Conservation (phyloP, 2,797 vertebrate species). For the Pteropus rufus region DNA sequence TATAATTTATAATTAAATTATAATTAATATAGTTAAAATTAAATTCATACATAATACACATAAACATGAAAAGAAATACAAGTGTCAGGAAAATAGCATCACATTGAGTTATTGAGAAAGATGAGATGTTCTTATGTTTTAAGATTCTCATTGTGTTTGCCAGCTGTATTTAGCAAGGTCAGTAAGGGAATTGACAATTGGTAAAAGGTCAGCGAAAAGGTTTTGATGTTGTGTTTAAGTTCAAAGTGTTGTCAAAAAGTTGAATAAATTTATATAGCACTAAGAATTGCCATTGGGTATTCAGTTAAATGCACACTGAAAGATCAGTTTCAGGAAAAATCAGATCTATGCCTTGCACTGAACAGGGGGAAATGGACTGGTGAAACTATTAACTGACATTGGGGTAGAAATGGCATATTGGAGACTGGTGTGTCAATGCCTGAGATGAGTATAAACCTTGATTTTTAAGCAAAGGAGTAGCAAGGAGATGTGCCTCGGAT, state of each 20-base stretch:
- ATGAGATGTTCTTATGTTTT: background rate
- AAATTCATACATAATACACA: background rate
- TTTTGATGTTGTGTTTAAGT: conserved; percentile 7
- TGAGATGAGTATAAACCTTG: background rate
- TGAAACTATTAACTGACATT: background rate
- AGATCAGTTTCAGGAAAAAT: background rate
- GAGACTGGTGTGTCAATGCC: background rate
- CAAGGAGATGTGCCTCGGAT: background rate
- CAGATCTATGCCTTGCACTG: background rate
- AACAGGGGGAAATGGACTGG: background rate
- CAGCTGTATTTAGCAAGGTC: conserved; percentile 29
- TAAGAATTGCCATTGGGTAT: background rate
- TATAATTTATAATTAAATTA: conserved; percentile 33
- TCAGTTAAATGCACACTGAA: background rate
- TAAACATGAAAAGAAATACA: conserved; percentile 4
- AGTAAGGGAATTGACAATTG: background rate
- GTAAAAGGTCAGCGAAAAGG: conserved; percentile 27
- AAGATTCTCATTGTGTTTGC: background rate
- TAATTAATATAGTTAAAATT: background rate
- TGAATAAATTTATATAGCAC: conserved; percentile 31
- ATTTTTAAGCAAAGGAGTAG: background rate
- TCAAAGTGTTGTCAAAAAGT: conserved; percentile 2
- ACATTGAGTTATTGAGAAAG: background rate
- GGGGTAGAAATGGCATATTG: background rate
- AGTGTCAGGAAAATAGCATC: background rate